Evolutionary conservation across 2,797 vertebrate species (phyloP), one percentile per base, ranked within the genome.

Genomic region (Zenarchopterus dispar): DNA sequence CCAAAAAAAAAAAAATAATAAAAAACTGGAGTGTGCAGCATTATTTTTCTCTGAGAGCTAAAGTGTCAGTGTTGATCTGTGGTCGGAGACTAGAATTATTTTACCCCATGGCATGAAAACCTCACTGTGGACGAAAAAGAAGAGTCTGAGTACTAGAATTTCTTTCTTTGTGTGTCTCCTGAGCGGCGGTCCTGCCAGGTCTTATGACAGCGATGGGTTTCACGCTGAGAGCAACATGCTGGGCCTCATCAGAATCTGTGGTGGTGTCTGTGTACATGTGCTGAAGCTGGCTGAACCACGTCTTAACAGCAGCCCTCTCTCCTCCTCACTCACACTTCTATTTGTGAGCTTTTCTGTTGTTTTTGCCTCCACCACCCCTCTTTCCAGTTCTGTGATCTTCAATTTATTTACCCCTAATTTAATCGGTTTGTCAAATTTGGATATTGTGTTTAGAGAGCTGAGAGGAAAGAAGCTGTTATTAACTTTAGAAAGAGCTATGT

Each of bases 171-270:
- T 65, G 60, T 66, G 22, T 62, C 51, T 67, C 60, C 17, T 59
- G 43, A 62, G 28, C 18, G 13, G 46, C 54, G 58, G 62, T 70
- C 53, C 49, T 24, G 36, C 56, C 11, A 39, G 43, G 58, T 58
- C 43, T 75, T 58, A 70, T 71, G 62, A 69, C 49, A 67, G 65
- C 17, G 4, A 18, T 66, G 53, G 68, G 66, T 66, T 68, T 73
- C 86, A 73, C n/a, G 19, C 78, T 68, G 80, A 57, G 78, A 72
- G 80, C 69, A 28, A 39, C 85, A 70, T 1, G 70, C 84, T 77
- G 83, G 67, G 80, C 23, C 63, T 84, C 74, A 81, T 89, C 83
- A 86, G 61, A 83, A 82, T 51, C 80, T 84, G 85, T 83, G 59
- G 48, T 41, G 33, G 28, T 19, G 28, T 60, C 28, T 11, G 61